A percentile compares a stretch with the other conserved stretches of the same genome.
phyloP scores from a whole-genome alignment of 2,797 vertebrate species.

The Leptatherina wallacei region DNA sequence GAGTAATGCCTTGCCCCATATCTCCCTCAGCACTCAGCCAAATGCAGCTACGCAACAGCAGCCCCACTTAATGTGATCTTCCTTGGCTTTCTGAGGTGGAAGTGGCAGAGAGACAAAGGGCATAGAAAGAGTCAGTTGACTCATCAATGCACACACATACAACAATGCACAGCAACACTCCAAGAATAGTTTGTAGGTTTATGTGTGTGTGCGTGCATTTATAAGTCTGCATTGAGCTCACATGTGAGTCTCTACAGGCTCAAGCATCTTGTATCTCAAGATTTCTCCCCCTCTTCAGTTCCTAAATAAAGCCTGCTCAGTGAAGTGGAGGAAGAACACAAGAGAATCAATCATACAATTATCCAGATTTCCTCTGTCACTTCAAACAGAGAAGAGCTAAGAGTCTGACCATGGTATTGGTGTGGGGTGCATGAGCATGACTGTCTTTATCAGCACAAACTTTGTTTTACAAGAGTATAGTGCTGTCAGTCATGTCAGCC shows the following conservation, averaged over 20 bases:
- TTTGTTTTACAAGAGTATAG: conserved; percentile 59
- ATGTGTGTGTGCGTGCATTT: conserved; percentile 43
- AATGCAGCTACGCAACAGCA: conserved; percentile 77
- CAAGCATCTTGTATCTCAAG: conserved; percentile 64
- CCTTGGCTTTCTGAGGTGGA: conserved; percentile 75
- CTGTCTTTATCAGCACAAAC: conserved; percentile 62
- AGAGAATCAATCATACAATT: conserved; percentile 83
- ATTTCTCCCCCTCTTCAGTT: conserved; percentile 65
- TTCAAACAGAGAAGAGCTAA: conserved; percentile 65
- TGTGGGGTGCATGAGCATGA: conserved; percentile 52
- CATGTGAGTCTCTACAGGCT: conserved; percentile 56
- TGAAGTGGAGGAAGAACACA: conserved; percentile 75
- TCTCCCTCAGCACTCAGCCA: conserved; percentile 79
- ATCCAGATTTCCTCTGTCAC: conserved; percentile 80
- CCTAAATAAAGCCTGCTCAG: conserved; percentile 75
- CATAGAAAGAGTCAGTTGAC: conserved; percentile 75
- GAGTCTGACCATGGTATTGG: conserved; percentile 60
- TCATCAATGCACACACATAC: conserved; percentile 66
- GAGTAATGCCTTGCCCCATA: conserved; percentile 80
- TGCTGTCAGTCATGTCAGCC: conserved; percentile 52
- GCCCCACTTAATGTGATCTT: conserved; percentile 83
- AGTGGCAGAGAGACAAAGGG: conserved; percentile 77
- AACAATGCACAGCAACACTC: conserved; percentile 51
- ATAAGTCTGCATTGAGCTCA: conserved; percentile 53
- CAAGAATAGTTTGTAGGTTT: conserved; percentile 68